Conservation (phyloP, 1,140 invertebrate genomes). For the Halesus radiatus region DNA sequence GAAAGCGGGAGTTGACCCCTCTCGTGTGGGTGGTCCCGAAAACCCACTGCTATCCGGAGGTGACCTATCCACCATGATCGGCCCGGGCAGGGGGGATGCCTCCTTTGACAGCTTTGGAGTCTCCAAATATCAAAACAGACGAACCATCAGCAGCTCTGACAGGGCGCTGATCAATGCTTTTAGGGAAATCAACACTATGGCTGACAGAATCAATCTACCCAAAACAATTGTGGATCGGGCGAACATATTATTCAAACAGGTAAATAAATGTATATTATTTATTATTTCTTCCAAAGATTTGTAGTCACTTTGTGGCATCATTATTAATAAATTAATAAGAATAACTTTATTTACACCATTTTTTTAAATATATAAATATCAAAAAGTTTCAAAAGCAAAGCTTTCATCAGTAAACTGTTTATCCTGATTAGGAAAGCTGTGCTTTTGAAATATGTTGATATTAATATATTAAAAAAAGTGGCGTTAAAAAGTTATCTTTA, state of each 20-base stretch:
- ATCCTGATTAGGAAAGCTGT: too few relatives aligned
- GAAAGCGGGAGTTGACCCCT: conserved; percentile 95
- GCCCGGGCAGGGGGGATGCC: conserved; percentile 88
- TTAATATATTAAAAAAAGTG: too few relatives aligned
- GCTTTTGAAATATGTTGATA: too few relatives aligned
- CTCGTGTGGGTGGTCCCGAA: conserved; percentile 97
- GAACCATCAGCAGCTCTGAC: conserved; percentile 94
- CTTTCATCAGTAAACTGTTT: too few relatives aligned
- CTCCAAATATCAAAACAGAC: conserved; percentile 94
- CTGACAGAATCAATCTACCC: conserved; percentile 96
- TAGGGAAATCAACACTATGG: conserved; percentile 97
- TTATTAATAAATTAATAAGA: too few relatives aligned
- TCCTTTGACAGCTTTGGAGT: conserved; percentile 86
- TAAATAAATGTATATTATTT: too few relatives aligned
- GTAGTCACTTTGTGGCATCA: too few relatives aligned
- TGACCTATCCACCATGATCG: conserved; percentile 98
- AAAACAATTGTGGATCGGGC: conserved; percentile 96
- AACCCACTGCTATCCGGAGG: conserved; percentile 96
- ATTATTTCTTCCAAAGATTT: too few relatives aligned
- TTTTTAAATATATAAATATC: too few relatives aligned
- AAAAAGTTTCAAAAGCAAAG: too few relatives aligned
- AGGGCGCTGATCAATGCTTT: conserved; percentile 95
- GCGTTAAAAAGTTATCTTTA: too few relatives aligned
- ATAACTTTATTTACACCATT: too few relatives aligned
- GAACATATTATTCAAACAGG: conserved; percentile 96